Conservation (phyloP, 2,113 vertebrate genomes). For the Melanotaenia duboulayi region DNA sequence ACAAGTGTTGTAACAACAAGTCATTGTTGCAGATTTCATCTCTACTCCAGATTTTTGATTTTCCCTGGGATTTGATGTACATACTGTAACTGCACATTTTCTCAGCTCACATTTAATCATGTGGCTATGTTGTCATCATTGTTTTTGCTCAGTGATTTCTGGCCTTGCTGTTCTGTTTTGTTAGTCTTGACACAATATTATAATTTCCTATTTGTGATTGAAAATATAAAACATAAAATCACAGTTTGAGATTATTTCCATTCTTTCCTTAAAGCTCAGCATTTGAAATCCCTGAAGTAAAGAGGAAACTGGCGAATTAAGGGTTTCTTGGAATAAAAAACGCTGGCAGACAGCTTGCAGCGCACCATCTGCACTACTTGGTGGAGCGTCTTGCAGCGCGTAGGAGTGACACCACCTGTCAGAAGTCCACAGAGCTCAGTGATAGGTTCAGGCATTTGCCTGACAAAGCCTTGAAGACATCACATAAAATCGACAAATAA, state of each 20-base stretch:
- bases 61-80: slow-evolving; percentile 49
- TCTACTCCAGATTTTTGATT: slow-evolving; percentile 10
- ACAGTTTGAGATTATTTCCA: slow-evolving; percentile 41
- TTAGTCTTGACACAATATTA: slow-evolving; percentile 60
- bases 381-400: slow-evolving; percentile 44
- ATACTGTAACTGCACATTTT: slow-evolving; percentile 64
- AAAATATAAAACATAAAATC: slow-evolving; percentile 72
- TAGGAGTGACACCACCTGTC: slow-evolving; percentile 75
- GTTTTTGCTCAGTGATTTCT: slow-evolving; percentile 60
- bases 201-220: slow-evolving; percentile 72
- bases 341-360: slow-evolving; percentile 23
- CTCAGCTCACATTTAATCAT: slow-evolving; percentile 84
- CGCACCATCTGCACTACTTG: slow-evolving; percentile 66
- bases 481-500: background rate
- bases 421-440: slow-evolving; percentile 43
- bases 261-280: slow-evolving; percentile 44
- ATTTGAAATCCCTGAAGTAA: background rate
- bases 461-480: slow-evolving; percentile 26
- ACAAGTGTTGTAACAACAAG: too few species aligned
- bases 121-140: slow-evolving; percentile 68
- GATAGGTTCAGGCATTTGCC: slow-evolving; percentile 16
- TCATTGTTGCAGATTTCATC: background rate
- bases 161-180: slow-evolving; percentile 52
- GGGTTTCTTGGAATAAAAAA: slow-evolving; percentile 2
- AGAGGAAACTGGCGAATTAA: background rate